Evolutionary conservation across 2,797 vertebrate species (phyloP), one percentile per base, ranked within the genome.

Genomic region (Pangasius larnaudii): DNA sequence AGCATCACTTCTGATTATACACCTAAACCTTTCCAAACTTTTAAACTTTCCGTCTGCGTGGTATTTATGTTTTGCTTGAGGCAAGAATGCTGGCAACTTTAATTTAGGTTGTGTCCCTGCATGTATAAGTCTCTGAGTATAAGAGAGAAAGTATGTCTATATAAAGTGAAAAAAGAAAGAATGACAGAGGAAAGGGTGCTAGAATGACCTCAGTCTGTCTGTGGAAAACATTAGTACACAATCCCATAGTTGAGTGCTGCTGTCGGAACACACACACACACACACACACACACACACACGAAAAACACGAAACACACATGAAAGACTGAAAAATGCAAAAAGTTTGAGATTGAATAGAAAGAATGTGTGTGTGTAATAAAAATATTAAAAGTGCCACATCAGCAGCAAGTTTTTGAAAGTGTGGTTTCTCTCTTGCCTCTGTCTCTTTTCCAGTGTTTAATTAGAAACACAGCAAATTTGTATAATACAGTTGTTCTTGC

Each of bases 401-500:
- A 58, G 84, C 51, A 85, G 24, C 75, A 85, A 33, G n/a, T 69
- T 84, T 84, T n/a, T 84, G 9, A 69, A 69, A 51, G 46, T 84
- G 81, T 83, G 81, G 80, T 72, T 69, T 85, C 49, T 36, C 46
- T 59, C 65, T 49, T 63, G 18, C 74, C 58, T 16, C 53, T 46
- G 42, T 63, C 56, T 82, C 81, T 74, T 58, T 61, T 81, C 33
- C 82, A 36, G 87, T 91, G 92, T 89, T 91, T 90, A 72, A 58
- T 27, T n/a, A 58, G 10, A 58, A 85, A 69, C 49, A 19, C 65
- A 53, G 27, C 8, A 36, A 6, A 30, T 85, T 59, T 80, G 51
- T 80, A 30, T 22, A 65, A 7, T n/a, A 49, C 78, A 42, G 36
- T 42, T 27, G 36, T 27, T 69, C 63, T 16, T 33, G 49, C 18